Evolutionary conservation across 1,140 invertebrate genomes (phyloP), one percentile per base, ranked within the genome.

Genomic region (Trachymyrmex cornetzi): DNA sequence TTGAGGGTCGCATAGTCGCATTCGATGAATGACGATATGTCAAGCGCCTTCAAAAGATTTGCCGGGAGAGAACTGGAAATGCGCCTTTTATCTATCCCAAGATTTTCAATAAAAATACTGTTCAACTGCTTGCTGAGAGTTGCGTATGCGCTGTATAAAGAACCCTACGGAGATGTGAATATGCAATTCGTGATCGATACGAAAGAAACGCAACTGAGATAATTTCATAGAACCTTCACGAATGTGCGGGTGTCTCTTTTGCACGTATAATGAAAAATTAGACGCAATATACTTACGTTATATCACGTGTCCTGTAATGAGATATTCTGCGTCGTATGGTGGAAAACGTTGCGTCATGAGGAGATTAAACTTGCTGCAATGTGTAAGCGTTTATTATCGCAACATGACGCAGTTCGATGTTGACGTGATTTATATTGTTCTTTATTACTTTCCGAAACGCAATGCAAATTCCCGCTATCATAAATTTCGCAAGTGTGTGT

Each of bases 251-350:
- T 2, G 14, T 30, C 50, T 44, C 22, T 22, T 16, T 50, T 16
- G 16, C 14, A 19, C 53, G n/a, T 12, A 16, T 9, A 48, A 30
- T 48, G 53, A 48, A 48, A 59, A 59, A 44, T 59, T 27, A 61
- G 14, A 72, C 80, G 80, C 80, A 48, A 82, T 74, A 82, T 14
- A 72, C 34, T 72, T 59, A 59, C n/a, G 59, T 19, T n/a, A 16
- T 11, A 66, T 14, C 22, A 22, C 22, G 38, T 59, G 24, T 48
- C 53, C 27, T 5, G 63, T 67, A 80, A 80, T 14, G 27, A 34
- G 77, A 80, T 55, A 69, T 44, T 34, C 24, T 44, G 34, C 64
- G n/a, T 67, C 34, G 50, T 11, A 14, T 38, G 24, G 22, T 44
- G 24, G 14, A 59, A 27, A 27, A 44, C 67, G 34, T 82, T 82